Evolutionary conservation across 2,888 invertebrate genomes (phyloP).

Genomic region (Ecdyonurus torrentis): DNA sequence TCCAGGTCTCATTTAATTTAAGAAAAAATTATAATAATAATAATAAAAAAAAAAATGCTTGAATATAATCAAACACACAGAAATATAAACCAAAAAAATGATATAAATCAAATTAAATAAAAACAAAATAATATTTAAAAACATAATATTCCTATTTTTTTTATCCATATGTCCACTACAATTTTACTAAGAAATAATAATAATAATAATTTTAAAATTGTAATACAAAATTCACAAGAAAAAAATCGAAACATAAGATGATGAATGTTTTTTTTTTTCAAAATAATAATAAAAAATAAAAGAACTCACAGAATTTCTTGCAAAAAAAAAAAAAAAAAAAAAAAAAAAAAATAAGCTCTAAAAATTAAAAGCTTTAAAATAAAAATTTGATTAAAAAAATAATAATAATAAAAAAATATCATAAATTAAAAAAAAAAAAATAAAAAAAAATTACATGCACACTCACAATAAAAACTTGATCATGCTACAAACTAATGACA

Average conservation of each 20-base stretch:
- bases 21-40: not conserved
- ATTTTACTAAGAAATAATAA: not conserved
- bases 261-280: not conserved
- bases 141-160: not conserved
- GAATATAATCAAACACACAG: not conserved
- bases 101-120: not conserved
- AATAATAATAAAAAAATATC: not conserved
- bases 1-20: not conserved
- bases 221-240: not conserved
- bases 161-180: not conserved
- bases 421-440: too few relatives aligned
- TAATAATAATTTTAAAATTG: not conserved
- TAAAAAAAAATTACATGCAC: not conserved
- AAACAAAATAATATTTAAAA: not conserved
- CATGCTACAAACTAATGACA: not conserved
- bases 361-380: not conserved
- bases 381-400: not conserved
- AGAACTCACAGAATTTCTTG: not conserved
- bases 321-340: slow-evolving; percentile 2
- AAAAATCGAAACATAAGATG: not conserved
- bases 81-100: not conserved
- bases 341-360: not conserved
- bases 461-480: not conserved
- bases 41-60: not conserved
- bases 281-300: not conserved